Percentiles rank a stretch among this genome's conserved stretches.
Evolutionary conservation across 2,113 vertebrate species (phyloP).

Genomic region (Lichenostomus cassidix): DNA sequence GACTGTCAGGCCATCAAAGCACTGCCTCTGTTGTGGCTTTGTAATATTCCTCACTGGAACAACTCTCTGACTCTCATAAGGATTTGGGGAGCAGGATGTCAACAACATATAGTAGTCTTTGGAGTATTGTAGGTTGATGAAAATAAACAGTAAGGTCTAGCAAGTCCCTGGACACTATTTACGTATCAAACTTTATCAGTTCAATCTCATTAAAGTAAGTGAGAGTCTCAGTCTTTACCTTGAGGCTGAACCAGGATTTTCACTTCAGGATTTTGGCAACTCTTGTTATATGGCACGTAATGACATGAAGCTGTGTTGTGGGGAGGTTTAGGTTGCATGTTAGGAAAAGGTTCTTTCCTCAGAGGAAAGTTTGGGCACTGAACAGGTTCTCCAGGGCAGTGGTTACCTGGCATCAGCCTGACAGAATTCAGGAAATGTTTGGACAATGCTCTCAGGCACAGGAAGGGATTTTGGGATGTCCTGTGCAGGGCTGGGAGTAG

Average conservation of each 20-base stretch:
- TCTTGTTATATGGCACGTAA: background rate
- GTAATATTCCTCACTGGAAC: accelerated
- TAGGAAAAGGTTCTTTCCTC: background rate
- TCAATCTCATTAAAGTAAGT: background rate
- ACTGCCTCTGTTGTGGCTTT: background rate
- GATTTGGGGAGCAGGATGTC: background rate
- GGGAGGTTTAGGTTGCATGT: background rate
- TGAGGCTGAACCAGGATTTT: background rate
- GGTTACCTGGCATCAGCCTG: background rate
- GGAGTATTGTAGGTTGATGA: background rate
- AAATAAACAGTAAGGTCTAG: background rate
- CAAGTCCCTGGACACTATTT: background rate
- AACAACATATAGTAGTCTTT: background rate
- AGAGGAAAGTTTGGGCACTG: background rate
- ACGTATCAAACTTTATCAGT: background rate
- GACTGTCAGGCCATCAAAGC: background rate
- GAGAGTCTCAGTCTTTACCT: background rate
- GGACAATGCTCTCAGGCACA: background rate
- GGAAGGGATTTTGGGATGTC: background rate
- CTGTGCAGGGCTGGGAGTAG: background rate
- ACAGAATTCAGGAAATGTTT: too few species aligned
- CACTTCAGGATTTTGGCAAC: background rate
- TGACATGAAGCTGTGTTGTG: background rate
- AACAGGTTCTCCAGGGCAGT: background rate
- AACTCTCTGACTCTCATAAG: background rate